Evolutionary conservation across 2,113 vertebrate species (phyloP).

Genomic region (Clupea harengus): DNA sequence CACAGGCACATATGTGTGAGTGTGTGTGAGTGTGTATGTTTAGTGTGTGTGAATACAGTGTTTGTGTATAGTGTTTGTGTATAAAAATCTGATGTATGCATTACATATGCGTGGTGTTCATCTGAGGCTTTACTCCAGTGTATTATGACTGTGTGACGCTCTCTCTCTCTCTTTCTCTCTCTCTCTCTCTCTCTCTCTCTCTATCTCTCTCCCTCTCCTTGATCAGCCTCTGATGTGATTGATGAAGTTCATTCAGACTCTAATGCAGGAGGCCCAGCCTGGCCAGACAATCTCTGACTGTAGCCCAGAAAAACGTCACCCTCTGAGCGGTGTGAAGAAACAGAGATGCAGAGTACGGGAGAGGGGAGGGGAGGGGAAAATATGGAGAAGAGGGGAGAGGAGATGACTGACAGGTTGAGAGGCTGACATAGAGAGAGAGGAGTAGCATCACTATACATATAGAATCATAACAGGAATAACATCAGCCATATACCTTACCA

Average conservation of each 20-base stretch:
- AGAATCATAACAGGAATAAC: not conserved
- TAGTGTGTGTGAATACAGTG: not conserved
- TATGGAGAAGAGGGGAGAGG: too few species aligned
- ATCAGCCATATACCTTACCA: not conserved
- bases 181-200: not conserved
- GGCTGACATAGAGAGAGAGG: not conserved
- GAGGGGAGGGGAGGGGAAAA: not conserved
- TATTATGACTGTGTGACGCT: not conserved
- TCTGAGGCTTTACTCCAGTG: conserved; percentile 23
- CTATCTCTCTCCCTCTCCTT: not conserved
- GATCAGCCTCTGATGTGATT: not conserved
- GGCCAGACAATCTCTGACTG: not conserved
- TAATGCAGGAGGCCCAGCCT: not conserved
- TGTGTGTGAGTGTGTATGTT: too few species aligned
- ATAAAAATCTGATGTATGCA: not conserved
- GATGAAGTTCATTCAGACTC: conserved; percentile 12
- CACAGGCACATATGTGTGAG: not conserved
- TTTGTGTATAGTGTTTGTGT: not conserved
- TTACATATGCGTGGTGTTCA: not conserved
- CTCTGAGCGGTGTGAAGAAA: not conserved
- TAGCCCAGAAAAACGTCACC: not conserved
- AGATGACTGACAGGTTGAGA: too few species aligned
- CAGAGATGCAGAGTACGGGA: not conserved
- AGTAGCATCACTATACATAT: not conserved
- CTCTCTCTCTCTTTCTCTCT: not conserved